Base-by-base conservation (phyloP, 2,113 vertebrate species). In the Plecturocebus donacophilus region DNA sequence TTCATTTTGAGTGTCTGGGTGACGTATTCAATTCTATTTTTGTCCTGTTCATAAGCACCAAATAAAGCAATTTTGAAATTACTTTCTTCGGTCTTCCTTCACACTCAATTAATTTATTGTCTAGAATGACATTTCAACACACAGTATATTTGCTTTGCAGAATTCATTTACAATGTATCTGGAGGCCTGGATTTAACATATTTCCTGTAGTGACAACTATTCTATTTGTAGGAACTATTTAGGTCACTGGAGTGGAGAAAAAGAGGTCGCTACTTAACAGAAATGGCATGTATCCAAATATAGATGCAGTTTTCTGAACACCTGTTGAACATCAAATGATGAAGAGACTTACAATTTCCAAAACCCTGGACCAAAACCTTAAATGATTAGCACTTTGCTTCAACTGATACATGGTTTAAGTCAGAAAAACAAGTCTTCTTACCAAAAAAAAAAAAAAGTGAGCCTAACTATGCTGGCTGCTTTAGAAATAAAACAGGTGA, bases 201-300 rank as follows among this genome's bases (percentile, higher is more conserved):
- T 90, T 93, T 98, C 58, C 81, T 94, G 58, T 82, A 90, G 66
- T 96, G 91, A 92, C 84, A 95, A 91, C 91, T 88, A 88, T 85
- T 97, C n/a, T 95, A 82, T 95, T 94, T 97, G 87, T 81, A 83
- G 92, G 64, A 95, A 96, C 90, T 98, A 94, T 97, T 87, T 80
- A 96, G 96, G 95, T 90, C 90, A 96, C 66, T 96, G 66, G 91
- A 73, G 30, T 91, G 84, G 58, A 94, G 84, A 96, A 97, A 98
- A 97, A 91, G 93, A 97, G 87, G 94, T 85, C 11, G 1, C 71
- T 52, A 89, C 84, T 93, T 94, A 95, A 96, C 58, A 96, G 96
- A 96, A 95, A 76, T 86, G 92, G 77, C 93, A 96, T 38, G 58
- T 58, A 75, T 91, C 96, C 96, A 97, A 97, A 97, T 96, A 97